Evolutionary conservation across 2,113 vertebrate genomes (phyloP), one percentile per base, ranked within the genome.

Genomic region (Pan paniscus): DNA sequence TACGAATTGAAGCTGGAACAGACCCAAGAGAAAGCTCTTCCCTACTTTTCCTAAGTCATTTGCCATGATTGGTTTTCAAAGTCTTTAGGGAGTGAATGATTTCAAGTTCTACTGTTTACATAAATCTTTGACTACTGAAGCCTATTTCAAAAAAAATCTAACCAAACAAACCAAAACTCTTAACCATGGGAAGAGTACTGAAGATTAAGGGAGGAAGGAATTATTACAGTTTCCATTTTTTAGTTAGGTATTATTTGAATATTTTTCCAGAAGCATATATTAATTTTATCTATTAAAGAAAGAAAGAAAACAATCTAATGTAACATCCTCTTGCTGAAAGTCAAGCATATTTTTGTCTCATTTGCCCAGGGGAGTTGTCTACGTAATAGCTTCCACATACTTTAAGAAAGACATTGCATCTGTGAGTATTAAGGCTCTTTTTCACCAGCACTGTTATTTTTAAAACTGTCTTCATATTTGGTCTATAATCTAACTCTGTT

Each of bases 401-500:
- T 70, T 87, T 59, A 89, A 78, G 64, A 93, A 93, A 94, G 57
- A 81, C 25, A 38, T 14, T 32, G 1, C 59, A 55, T 82, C 67
- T 79, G 72, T 4, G 18, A 73, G 17, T 59, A 20, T 59, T 90
- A 64, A 23, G 48, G 32, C 50, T 85, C 9, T 50, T 90, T 90
- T 93, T 52, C 40, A 85, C 55, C 50, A 79, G 61, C 17, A 13
- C 46, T 83, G n/a, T 78, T 70, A 68, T 93, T 94, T 97, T 97
- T 48, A 91, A 96, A 96, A 40, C 50, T 55, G 32, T 88, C 43
- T 64, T 92, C 48, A 52, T 64, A 50, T 81, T 90, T 95, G 27
- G 46, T 81, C 55, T 83, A 32, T 89, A 67, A 86, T 79, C 59
- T 91, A 86, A 87, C n/a, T 83, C 79, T 93, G 43, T 48, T 97